Base-by-base conservation (phyloP, 2,888 invertebrate species). In the Spatulosminthurus flaviceps region DNA sequence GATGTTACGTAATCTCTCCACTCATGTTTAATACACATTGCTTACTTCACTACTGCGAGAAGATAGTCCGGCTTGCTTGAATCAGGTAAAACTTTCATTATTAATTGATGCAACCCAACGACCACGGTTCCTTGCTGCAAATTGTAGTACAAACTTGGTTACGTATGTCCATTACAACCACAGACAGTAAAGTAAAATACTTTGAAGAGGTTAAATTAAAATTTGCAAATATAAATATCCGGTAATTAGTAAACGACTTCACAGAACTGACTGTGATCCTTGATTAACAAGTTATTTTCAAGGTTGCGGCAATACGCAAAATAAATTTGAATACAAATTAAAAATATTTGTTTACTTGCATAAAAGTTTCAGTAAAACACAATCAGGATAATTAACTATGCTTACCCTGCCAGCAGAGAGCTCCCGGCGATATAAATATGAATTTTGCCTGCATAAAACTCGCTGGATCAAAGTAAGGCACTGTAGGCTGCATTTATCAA, bases 41-140 rank as follows among this genome's bases (percentile, higher is more conserved):
- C 34, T 84, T 87, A 90, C 89, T 93, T 93, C 0, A 92, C 91
- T 29, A 95, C 90, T 84, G 93, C 93, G 43, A 94, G 88, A 84
- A 94, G 90, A 86, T 94, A 92, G 87, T 95, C 95, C 0, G 94
- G 92, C 85, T 91, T 91, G 9, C 92, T 92, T n/a, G 91, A 92
- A 51, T 92, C 90, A 0, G 92, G 91, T 88, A 94, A 93, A 72
- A 93, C 90, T 85, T 94, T 93, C 67, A 96, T 89, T 28, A 98
- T 89, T 1, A 97, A 90, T 83, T 94, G 93, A 85, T 93, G 94
- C 28, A 97, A 89, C 0, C 94, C 93, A 0, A 93, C 91, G 1
- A 95, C 88, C 26, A 95, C 82, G 4, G 80, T 70, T 24, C 81
- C 80, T 42, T 83, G 80, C 75, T 81, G 72, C 61, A 77, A 26